Evolutionary conservation across 2,113 vertebrate genomes (phyloP).

Genomic region (Plectropomus leopardus): DNA sequence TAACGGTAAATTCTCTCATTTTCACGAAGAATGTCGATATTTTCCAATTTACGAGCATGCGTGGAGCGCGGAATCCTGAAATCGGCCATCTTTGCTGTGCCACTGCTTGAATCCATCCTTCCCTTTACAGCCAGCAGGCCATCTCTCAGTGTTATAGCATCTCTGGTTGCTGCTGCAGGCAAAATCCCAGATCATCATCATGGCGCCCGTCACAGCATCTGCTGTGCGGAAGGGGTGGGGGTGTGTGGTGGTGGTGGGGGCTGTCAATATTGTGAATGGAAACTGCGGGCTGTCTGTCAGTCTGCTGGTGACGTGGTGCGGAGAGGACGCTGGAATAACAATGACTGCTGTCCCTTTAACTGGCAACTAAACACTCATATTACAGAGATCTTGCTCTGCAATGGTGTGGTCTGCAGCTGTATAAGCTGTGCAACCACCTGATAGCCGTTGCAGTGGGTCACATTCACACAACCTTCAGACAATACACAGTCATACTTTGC

Average conservation of each 20-base stretch:
- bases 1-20: accelerated
- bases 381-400: not conserved
- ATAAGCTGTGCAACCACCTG: not conserved
- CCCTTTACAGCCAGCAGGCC: not conserved
- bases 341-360: constrained; percentile 57
- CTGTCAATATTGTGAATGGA: constrained; percentile 81
- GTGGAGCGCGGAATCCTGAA: not conserved
- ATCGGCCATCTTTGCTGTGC: constrained; percentile 60
- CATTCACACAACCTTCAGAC: constrained; percentile 8
- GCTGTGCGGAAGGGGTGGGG: constrained; percentile 68
- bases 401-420: not conserved
- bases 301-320: constrained; percentile 52
- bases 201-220: constrained; percentile 83
- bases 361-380: not conserved
- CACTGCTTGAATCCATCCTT: not conserved
- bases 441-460: constrained; percentile 5
- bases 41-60: constrained; percentile 49
- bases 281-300: constrained; percentile 72
- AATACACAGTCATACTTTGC: not conserved
- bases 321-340: constrained; percentile 37
- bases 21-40: not conserved
- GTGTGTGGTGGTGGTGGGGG: constrained; percentile 40
- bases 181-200: constrained; percentile 85
- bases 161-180: constrained; percentile 79
- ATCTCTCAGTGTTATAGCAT: not conserved